Evolutionary conservation across 2,797 vertebrate species (phyloP), one percentile per base, ranked within the genome.

Genomic region (Coilia nasus): DNA sequence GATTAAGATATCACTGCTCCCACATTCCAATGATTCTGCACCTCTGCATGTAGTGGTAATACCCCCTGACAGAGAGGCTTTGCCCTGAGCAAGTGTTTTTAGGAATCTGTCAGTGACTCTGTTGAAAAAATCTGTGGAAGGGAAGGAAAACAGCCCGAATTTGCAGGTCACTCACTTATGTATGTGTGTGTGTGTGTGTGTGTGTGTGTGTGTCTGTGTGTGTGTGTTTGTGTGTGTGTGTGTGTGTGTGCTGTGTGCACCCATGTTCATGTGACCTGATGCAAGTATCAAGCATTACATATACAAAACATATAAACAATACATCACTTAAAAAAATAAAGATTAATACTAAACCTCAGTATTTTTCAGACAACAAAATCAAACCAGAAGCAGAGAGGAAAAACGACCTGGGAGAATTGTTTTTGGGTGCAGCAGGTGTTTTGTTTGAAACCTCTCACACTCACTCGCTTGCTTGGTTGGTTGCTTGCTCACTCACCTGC

Each of bases 1-100:
- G 94, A 95, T 95, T 95, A 94, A 93, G 93, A 91, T 92, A 92
- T 93, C 92, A 89, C 87, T 86, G 87, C 81, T 85, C 85, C 88
- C 88, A 90, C 94, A 94, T 94, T 94, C 91, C 92, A 89, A 90
- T 89, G 90, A 90, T 93, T 88, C 91, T 87, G 84, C 88, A 83
- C 89, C 88, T 88, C 87, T 86, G 88, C 87, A 21, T 23, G 44
- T 88, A 83, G 91, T 88, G 87, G 89, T 94, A 94, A 95, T 94
- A 88, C 93, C 89, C 94, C 91, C 91, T 95, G 94, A 96, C 94
- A 95, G 93, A 88, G 83, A 82, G 89, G 95, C 91, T 95, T 93
- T 94, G 86, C 47, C 87, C 60, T 62, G 14, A 90, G 84, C 88
- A 86, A 91, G 88, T 84, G 88, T 71, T 93, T 92, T 91, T 89